Evolutionary conservation across 2,113 vertebrate genomes (phyloP), one percentile per base, ranked within the genome.

Genomic region (Macquaria ambigua): DNA sequence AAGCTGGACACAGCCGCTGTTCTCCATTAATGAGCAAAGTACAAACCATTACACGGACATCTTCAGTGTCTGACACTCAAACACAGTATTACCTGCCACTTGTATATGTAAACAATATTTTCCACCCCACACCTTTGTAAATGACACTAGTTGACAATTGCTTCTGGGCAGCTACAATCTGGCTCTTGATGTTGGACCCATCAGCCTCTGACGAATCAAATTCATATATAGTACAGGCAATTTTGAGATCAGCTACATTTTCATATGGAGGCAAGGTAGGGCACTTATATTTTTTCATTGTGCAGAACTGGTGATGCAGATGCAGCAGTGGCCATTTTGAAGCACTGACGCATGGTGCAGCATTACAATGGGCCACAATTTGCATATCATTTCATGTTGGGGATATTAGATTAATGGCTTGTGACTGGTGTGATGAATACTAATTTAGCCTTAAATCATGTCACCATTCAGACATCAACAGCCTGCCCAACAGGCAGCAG

Each of bases 361-460:
- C 92, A 94, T 94, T 84, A 94, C 91, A 94, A 94, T 94, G 81
- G 90, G 77, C 75, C 77, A 79, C 90, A 92, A 95, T 95, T 95
- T 94, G 94, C 93, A 95, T 94, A 94, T 95, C 91, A 94, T 95
- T 95, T 94, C 91, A 93, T 94, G 93, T 94, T 92, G 79, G 87
- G 84, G 90, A 93, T 93, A 94, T 94, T 95, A 95, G 93, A 94
- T 95, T 93, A 94, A 95, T 95, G 93, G 91, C 91, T 94, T 94
- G 90, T 92, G 93, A 94, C 93, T 93, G 89, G 87, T 91, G 92
- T 92, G 93, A 94, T 95, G 93, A 95, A 95, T 95, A 93, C 91
- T 94, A 94, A 95, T 95, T 92, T 92, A 90, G 88, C 90, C 83
- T 93, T 94, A 94, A 94, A 94, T 93, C 93, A 92, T 81, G 90